Evolutionary conservation across 2,888 invertebrate genomes (phyloP).

Genomic region (Hartigia nigra): DNA sequence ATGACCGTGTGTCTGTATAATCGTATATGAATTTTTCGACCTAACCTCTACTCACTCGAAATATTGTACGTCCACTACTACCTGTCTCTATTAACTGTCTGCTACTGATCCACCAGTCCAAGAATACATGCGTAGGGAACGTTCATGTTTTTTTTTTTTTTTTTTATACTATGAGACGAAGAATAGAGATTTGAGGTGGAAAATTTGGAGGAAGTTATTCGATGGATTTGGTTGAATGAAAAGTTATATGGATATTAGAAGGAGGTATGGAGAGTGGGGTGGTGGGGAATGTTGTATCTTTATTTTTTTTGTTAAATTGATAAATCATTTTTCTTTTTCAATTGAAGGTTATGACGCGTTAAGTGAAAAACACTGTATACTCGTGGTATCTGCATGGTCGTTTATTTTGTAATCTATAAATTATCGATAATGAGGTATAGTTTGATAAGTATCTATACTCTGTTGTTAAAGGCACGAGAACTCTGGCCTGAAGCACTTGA

Average conservation of each 20-base stretch:
- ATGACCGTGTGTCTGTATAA: neutral
- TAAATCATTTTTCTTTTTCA: neutral
- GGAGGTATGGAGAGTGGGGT: too few species aligned
- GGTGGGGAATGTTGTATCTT: neutral
- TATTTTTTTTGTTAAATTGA: too few species aligned
- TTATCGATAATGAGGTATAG: constrained; percentile 61
- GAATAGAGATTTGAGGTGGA: neutral
- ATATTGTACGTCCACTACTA: neutral
- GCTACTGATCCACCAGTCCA: neutral
- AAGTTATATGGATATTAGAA: neutral
- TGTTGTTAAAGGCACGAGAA: neutral
- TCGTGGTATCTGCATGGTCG: neutral
- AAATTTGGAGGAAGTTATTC: neutral
- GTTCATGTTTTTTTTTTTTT: neutral
- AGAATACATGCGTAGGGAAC: neutral
- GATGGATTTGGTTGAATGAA: too few species aligned
- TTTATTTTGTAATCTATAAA: constrained; percentile 46
- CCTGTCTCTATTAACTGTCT: neutral
- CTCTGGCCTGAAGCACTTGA: constrained; percentile 18
- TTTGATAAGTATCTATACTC: constrained; percentile 50
- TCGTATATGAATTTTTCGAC: neutral
- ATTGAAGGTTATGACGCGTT: neutral
- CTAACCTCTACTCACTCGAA: neutral
- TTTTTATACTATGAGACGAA: neutral
- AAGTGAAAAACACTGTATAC: neutral